phyloP scores from a whole-genome alignment of 2,888 invertebrate genomes.

The Micoletzkya japonica region DNA sequence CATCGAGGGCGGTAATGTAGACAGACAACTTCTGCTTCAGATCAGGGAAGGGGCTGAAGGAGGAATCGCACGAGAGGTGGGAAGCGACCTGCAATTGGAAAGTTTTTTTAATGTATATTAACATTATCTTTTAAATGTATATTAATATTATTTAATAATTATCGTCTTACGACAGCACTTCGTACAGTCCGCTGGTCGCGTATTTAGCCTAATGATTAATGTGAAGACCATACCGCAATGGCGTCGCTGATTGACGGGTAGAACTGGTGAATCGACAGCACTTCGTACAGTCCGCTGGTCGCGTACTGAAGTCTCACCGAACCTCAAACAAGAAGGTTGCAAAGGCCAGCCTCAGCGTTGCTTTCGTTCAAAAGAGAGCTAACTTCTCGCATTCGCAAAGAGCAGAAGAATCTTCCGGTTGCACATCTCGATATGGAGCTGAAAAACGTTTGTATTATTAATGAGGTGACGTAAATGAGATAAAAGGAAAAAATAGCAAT shows the following conservation, averaged over 20 bases:
- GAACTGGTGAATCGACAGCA: conserved; percentile 32
- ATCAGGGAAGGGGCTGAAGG: conserved; percentile 24
- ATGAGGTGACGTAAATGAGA: too few relatives aligned
- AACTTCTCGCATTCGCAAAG: conserved; percentile 43
- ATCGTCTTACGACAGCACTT: conserved; percentile 28
- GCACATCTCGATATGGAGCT: conserved; percentile 35
- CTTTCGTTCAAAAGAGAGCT: neutral
- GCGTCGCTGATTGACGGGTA: conserved; percentile 41
- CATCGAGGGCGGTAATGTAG: neutral
- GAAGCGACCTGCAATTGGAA: conserved; percentile 5
- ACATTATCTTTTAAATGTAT: too few relatives aligned
- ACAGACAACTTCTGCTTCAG: conserved; percentile 12
- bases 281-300: conserved; percentile 35
- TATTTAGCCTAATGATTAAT: conserved; percentile 27
- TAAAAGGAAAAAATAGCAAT: neutral
- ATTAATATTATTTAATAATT: too few relatives aligned
- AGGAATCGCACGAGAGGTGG: neutral
- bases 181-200: conserved; percentile 34
- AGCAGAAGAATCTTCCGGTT: conserved; percentile 32
- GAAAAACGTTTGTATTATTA: conserved; percentile 9
- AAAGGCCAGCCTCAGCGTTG: neutral
- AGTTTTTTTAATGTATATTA: too few relatives aligned
- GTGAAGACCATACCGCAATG: conserved; percentile 12
- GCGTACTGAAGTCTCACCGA: conserved; percentile 40
- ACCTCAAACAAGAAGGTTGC: conserved; percentile 25